Evolutionary conservation across 2,888 invertebrate species (phyloP).

Genomic region (Eueremaeus valkanovi): DNA sequence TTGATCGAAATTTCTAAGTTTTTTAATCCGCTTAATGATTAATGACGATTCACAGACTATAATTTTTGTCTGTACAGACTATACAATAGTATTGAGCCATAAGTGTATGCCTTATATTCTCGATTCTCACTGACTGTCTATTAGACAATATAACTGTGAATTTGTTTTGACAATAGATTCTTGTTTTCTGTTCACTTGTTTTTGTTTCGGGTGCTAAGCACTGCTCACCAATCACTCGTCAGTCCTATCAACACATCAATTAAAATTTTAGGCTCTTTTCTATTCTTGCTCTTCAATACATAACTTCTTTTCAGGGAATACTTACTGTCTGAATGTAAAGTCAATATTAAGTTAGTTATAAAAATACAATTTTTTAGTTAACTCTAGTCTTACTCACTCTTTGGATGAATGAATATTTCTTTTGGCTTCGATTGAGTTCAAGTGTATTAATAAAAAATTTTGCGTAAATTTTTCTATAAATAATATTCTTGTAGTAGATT

Average conservation of each 20-base stretch:
- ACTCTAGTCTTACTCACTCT: background rate
- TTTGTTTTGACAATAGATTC: constrained; percentile 4
- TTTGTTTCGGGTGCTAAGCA: too few relatives aligned
- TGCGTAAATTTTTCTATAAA: background rate
- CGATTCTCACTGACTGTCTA: background rate
- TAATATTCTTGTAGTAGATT: background rate
- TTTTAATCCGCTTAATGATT: too few relatives aligned
- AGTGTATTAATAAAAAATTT: background rate
- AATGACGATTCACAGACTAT: background rate
- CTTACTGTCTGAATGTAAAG: background rate
- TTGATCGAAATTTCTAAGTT: too few relatives aligned
- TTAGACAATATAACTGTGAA: background rate
- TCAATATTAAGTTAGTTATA: background rate
- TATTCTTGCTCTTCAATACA: background rate
- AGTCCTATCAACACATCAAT: background rate
- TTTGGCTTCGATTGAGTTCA: background rate
- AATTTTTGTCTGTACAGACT: background rate
- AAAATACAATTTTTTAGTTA: background rate
- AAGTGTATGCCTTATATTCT: background rate
- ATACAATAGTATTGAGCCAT: too few relatives aligned
- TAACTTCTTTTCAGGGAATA: background rate
- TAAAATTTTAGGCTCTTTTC: background rate
- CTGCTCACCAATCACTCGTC: background rate
- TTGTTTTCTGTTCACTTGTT: background rate
- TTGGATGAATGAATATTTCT: background rate